A percentile compares a stretch with the other conserved stretches of the same genome.
These are phyloP conservation scores for Prochilodus magdalenae DNA, from an alignment of 2,113 vertebrate species.

Conservation along the genomic window DNA sequence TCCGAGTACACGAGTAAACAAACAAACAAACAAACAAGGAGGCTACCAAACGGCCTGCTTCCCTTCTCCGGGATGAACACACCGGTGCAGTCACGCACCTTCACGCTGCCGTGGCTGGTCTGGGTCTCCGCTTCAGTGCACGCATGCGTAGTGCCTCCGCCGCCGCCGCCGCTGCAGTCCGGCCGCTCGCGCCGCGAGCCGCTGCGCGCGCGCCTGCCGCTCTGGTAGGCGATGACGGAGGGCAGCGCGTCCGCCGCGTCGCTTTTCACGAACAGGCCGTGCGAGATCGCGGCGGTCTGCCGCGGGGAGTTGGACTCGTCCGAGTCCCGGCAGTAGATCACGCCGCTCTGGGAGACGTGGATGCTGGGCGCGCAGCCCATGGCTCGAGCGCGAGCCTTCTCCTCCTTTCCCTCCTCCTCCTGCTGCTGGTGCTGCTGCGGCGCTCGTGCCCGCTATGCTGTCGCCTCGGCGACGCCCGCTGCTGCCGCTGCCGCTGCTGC, in stretches of 20 bases:
- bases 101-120: constrained; percentile 83
- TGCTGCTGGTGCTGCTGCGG: background rate
- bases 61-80: too few relatives aligned
- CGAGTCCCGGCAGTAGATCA: constrained; percentile 97
- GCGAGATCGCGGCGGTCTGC: constrained; percentile 84
- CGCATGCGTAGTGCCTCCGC: constrained; percentile 68
- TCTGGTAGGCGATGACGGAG: constrained; percentile 84
- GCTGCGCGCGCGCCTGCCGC: constrained; percentile 74
- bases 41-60: too few relatives aligned
- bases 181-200: constrained; percentile 77
- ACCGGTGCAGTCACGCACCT: constrained; percentile 73
- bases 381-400: constrained; percentile 70
- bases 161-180: constrained; percentile 73
- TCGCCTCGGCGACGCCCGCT: too few relatives aligned
- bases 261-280: constrained; percentile 91
- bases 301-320: constrained; percentile 93
- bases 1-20: background rate
- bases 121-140: constrained; percentile 92
- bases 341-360: constrained; percentile 97
- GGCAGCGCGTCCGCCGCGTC: constrained; percentile 89
- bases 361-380: constrained; percentile 98
- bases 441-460: background rate
- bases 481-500: too few relatives aligned
- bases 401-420: background rate
- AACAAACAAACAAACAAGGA: background rate